phyloP scores from a whole-genome alignment of 2,888 invertebrate species.

The Petrolisthes manimaculis region DNA sequence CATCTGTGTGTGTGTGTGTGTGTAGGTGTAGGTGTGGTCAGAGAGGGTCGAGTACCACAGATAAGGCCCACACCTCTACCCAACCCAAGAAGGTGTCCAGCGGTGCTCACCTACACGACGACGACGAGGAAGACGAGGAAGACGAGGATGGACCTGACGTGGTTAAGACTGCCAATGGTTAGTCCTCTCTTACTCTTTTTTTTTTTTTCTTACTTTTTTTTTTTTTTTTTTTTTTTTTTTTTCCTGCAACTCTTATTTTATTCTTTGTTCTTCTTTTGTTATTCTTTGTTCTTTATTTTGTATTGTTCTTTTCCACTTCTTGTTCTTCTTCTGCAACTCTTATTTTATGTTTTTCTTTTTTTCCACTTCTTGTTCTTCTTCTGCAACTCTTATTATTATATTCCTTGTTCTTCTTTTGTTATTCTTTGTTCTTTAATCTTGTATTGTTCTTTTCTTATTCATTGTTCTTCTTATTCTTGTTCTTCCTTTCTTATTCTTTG shows the following conservation, averaged over 20 bases:
- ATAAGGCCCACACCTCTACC: background rate
- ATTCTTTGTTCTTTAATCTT: background rate
- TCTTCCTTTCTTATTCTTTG: too few relatives aligned
- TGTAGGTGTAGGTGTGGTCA: constrained; percentile 33
- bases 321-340: too few relatives aligned
- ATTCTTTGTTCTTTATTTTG: too few relatives aligned
- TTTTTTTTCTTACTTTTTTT: background rate
- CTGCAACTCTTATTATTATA: background rate
- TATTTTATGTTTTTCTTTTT: background rate
- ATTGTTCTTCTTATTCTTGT: background rate
- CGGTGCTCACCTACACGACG: constrained; percentile 17
- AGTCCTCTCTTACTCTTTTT: constrained; percentile 5
- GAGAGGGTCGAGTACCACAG: constrained; percentile 3
- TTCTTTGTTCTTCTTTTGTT: too few relatives aligned
- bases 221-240: background rate
- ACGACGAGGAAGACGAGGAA: constrained; percentile 44
- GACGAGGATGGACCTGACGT: constrained; percentile 51
- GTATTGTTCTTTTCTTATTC: background rate
- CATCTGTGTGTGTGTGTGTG: background rate
- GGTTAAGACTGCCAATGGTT: constrained; percentile 47
- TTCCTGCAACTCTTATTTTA: too few relatives aligned
- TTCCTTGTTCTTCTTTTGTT: background rate
- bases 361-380: background rate
- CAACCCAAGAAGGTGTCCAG: constrained; percentile 10
- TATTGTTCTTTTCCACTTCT: too few relatives aligned